These are phyloP conservation scores for Rhagonycha fulva DNA, from an alignment of 2,888 invertebrate species.

Conservation along the genomic window DNA sequence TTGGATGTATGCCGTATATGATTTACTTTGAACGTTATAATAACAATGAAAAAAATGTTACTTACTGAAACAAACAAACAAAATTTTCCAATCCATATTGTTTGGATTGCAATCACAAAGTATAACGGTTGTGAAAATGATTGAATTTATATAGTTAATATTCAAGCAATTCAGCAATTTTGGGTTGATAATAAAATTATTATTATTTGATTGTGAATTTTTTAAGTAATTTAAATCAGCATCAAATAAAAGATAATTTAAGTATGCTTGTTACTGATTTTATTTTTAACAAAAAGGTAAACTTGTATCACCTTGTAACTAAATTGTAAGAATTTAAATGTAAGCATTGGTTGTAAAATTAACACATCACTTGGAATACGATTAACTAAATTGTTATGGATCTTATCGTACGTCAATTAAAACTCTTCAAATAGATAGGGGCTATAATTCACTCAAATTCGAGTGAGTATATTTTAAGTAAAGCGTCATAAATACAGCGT, in stretches of 20 bases:
- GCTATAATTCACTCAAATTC: conserved; percentile 31
- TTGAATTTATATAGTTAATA: conserved; percentile 31
- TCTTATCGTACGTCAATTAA: conserved; percentile 17
- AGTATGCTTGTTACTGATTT: conserved; percentile 8
- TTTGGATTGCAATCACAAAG: conserved; percentile 34
- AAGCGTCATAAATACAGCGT: conserved; percentile 43
- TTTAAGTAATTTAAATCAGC: conserved; percentile 17
- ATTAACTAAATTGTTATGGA: conserved; percentile 15
- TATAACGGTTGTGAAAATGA: conserved; percentile 5
- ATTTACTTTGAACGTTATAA: no score
- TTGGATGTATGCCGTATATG: no score
- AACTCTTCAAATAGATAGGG: conserved; percentile 20
- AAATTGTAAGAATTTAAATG: background rate
- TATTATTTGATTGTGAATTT: background rate
- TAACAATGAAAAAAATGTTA: background rate
- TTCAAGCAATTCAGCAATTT: conserved; percentile 34
- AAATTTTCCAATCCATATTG: conserved; percentile 51
- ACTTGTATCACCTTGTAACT: background rate
- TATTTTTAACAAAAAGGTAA: background rate
- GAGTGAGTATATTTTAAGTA: conserved; percentile 38
- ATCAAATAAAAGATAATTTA: conserved; percentile 3
- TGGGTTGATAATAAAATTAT: conserved; percentile 10
- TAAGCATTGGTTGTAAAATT: background rate
- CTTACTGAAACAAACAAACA: conserved; percentile 51
- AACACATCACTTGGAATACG: conserved; percentile 5